phyloP scores from a whole-genome alignment of 1,140 invertebrate genomes.

The Geopemphigus sp. region DNA sequence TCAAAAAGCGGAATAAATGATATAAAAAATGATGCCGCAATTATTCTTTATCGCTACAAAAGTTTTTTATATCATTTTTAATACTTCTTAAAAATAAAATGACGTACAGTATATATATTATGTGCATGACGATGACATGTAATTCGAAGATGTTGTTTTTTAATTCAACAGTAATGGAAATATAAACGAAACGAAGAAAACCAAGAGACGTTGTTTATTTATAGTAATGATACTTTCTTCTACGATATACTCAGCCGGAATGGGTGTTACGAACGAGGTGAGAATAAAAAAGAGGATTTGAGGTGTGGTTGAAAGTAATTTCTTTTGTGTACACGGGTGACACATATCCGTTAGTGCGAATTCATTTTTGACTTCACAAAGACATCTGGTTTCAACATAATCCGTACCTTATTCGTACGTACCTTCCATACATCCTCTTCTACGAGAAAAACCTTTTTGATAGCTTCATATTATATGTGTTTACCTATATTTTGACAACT shows the following conservation, averaged over 20 bases:
- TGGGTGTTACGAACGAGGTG: neutral
- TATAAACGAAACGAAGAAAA: slow-evolving; percentile 23
- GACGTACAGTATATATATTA: neutral
- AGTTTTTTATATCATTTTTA: neutral
- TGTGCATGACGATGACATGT: neutral
- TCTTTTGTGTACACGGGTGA: slow-evolving; percentile 10
- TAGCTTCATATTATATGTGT: too few relatives aligned
- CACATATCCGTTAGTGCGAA: slow-evolving; percentile 24
- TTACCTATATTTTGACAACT: too few relatives aligned
- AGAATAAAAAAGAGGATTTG: neutral
- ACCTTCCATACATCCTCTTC: too few relatives aligned
- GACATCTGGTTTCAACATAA: slow-evolving; percentile 6
- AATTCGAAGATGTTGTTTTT: slow-evolving; percentile 23
- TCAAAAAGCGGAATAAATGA: neutral
- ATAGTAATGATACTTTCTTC: neutral
- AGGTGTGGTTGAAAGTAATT: slow-evolving; percentile 33
- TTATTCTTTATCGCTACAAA: neutral
- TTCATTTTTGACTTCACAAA: slow-evolving; percentile 30
- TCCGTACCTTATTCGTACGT: neutral
- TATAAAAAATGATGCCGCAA: neutral
- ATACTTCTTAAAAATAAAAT: neutral
- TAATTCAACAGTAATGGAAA: slow-evolving; percentile 15
- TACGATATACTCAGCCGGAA: neutral
- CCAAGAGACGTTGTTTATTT: slow-evolving; percentile 36
- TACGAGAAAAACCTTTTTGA: too few relatives aligned